Base-by-base conservation (phyloP, 2,888 invertebrate genomes). In the Netelia inedita region DNA sequence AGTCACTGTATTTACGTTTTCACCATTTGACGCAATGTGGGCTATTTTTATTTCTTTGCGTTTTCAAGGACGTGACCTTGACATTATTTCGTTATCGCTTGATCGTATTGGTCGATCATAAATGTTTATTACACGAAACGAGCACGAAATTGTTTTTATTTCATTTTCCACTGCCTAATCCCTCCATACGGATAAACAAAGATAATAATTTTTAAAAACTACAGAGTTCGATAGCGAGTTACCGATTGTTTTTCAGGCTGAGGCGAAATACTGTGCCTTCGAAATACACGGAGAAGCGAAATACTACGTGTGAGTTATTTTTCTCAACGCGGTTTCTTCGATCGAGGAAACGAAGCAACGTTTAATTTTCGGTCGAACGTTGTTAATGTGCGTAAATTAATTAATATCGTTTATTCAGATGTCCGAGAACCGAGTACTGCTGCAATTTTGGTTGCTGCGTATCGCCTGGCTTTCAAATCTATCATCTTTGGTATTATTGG, bases 401-500 rank as follows among this genome's bases (percentile, higher is more conserved):
- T 57, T 10, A 16, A 23, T 43, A n/a, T 65, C 21, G 46, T 61
- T 82, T 43, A 87, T 89, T 35, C 86, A 94, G 94, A 81, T 95
- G 95, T 90, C 93, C 94, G 79, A 92, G 93, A 88, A 94, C 94
- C 87, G 95, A 95, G 89, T 94, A 94, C 89, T 95, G 95, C 90
- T 95, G 95, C 89, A 94, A 94, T 82, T 94, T 94, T 86, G 94
- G 94, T 85, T 95, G 95, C 88, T 95, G 95, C 88, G 94, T 94
- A 71, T 94, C 95, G 63, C 94, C 95, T 72, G 94, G 94, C 71
- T 93, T 94, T 87, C 94, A 94, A 88, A 95, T 95, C 88, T 95
- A 95, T 90, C 95, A 95, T 89, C 92, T 95, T 68, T 95, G 95
- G 95, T 95, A 95, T 90, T 95, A 95, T 89, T 95, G 95, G 95